phyloP scores from a whole-genome alignment of 53 echinoderm and acorn worm genomes.

The Stichopus horrens region DNA sequence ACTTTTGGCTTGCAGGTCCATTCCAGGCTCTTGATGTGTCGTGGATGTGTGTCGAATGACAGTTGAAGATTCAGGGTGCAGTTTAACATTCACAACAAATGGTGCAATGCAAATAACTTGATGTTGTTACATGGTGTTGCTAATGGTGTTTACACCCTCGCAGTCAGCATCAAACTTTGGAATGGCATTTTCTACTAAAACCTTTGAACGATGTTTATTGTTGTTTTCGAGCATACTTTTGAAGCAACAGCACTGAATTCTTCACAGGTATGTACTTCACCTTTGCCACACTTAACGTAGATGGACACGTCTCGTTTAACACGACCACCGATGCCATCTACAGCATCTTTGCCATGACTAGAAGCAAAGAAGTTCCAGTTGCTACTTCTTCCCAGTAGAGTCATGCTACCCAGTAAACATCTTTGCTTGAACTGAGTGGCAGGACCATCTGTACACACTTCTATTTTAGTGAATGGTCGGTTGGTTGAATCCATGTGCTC shows the following conservation, averaged over 20 bases:
- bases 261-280: background rate
- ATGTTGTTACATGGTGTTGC: no score
- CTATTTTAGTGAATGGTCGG: constrained; percentile 16
- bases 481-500: constrained; percentile 2
- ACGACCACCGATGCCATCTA: background rate
- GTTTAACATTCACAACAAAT: no score
- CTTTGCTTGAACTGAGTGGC: constrained; percentile 50
- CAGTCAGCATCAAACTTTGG: background rate
- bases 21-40: no score
- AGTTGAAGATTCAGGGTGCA: no score
- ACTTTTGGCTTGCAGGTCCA: no score
- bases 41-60: no score
- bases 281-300: background rate
- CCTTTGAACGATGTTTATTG: background rate
- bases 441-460: constrained; percentile 53
- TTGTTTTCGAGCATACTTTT: background rate
- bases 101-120: no score
- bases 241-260: constrained; percentile 1
- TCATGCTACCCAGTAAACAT: constrained; percentile 5
- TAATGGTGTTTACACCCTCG: no score
- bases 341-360: constrained; percentile 57
- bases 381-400: constrained; percentile 36
- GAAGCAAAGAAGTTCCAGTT: constrained; percentile 57
- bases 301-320: background rate
- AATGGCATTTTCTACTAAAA: background rate